Evolutionary conservation across 1,140 invertebrate species (phyloP).

Genomic region (Arctopsyche grandis): DNA sequence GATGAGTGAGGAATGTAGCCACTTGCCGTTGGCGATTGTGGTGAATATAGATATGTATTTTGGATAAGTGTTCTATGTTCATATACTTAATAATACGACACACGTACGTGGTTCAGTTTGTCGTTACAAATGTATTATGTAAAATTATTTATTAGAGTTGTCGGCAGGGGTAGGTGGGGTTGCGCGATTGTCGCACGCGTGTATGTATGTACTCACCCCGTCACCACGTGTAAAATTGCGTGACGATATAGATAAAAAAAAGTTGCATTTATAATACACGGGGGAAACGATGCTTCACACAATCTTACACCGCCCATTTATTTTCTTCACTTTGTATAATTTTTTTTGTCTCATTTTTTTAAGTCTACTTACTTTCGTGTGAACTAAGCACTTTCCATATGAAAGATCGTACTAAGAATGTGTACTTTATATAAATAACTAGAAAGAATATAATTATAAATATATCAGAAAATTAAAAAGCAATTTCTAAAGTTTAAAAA

Average conservation of each 20-base stretch:
- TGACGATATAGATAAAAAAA: slow-evolving; percentile 45
- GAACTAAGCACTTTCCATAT: too few species aligned
- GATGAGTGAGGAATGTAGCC: too few species aligned
- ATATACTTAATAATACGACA: neutral
- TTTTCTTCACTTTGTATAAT: slow-evolving; percentile 19
- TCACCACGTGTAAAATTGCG: slow-evolving; percentile 38
- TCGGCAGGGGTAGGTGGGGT: slow-evolving; percentile 23
- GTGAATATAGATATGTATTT: too few species aligned
- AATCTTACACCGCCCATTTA: slow-evolving; percentile 22
- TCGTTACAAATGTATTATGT: slow-evolving; percentile 24
- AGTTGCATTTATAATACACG: slow-evolving; percentile 33
- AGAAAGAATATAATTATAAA: too few species aligned
- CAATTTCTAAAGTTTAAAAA: too few species aligned
- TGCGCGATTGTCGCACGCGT: slow-evolving; percentile 28
- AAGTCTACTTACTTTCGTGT: neutral
- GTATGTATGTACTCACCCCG: slow-evolving; percentile 15
- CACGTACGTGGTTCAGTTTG: neutral
- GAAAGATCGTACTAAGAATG: too few species aligned
- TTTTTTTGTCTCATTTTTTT: neutral
- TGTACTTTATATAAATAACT: too few species aligned
- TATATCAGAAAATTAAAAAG: too few species aligned
- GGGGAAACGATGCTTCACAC: slow-evolving; percentile 20
- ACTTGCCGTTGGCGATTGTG: too few species aligned
- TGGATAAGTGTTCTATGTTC: too few species aligned
- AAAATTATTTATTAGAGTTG: slow-evolving; percentile 37